Evolutionary conservation across 2,797 vertebrate species (phyloP), one percentile per base, ranked within the genome.

Genomic region (Balearica regulorum): DNA sequence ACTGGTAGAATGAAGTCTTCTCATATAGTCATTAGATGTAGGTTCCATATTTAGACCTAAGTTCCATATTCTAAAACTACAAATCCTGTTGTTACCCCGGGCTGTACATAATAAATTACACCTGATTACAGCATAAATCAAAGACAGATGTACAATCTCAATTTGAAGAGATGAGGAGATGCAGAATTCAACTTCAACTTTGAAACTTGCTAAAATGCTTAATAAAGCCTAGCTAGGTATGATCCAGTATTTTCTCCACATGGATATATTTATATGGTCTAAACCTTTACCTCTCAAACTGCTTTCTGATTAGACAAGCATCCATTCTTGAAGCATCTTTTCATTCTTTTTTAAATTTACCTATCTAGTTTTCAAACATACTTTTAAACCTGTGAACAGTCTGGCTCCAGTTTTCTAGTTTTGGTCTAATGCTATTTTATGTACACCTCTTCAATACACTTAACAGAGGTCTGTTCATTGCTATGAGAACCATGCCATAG

Each of bases 391-490:
- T n/a, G 19, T 44, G 13, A 87, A 28, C 2, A 60, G 10, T 58
- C 16, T 61, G 15, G 18, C 15, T 68, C 7, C 25, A 77, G 4
- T 31, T 10, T 37, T 75, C 43, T n/a, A 46, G 24, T n/a, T 90
- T n/a, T 49, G 29, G 20, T 62, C 20, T 54, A 41, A 61, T 13
- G 22, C 4, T 26, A 7, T 2, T 85, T 76, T 19, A n/a, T 7
- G 12, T 13, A 26, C 29, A 33, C 1, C 3, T 43, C 48, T 41
- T 53, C 15, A 70, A 43, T 28, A 70, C 0, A 0, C 5, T 37
- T 46, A 57, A 25, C 44, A 82, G 69, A 37, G 21, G 5, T 31
- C 29, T 44, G 8, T 35, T 72, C 25, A 22, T 28, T 33, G 26
- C 10, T 54, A 33, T 33, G 13, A 87, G 48, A 62, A 57, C 5